Evolutionary conservation across 2,888 invertebrate species (phyloP).

Genomic region (Pyrochroa serraticornis): DNA sequence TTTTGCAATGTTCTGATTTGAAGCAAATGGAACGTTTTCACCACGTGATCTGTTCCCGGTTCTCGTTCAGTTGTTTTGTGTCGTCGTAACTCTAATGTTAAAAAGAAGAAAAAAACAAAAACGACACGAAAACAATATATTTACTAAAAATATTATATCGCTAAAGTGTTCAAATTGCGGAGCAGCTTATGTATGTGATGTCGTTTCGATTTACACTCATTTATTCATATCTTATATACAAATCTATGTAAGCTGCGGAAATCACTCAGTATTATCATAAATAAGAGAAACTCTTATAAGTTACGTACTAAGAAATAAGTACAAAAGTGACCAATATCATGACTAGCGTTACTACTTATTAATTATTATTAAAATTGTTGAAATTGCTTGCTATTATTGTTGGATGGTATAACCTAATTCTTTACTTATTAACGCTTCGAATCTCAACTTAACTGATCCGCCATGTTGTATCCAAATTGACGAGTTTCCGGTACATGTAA

Average conservation of each 20-base stretch:
- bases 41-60: no score
- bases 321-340: slow-evolving; percentile 41
- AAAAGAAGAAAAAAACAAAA: not conserved
- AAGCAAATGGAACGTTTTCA: not conserved
- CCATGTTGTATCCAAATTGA: no score
- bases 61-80: no score
- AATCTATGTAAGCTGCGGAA: slow-evolving; percentile 42
- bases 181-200: slow-evolving; percentile 30
- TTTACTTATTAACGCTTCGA: not conserved
- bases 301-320: slow-evolving; percentile 35
- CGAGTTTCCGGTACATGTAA: no score
- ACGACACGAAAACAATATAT: not conserved
- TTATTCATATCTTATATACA: slow-evolving; percentile 44
- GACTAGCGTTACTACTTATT: slow-evolving; percentile 24
- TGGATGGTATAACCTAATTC: not conserved
- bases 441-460: no score
- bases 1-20: no score
- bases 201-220: slow-evolving; percentile 21
- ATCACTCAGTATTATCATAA: slow-evolving; percentile 42
- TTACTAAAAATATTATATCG: slow-evolving; percentile 28
- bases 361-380: slow-evolving; percentile 22
- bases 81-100: no score
- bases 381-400: slow-evolving; percentile 26
- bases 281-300: slow-evolving; percentile 32
- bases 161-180: slow-evolving; percentile 44